A percentile compares a stretch with the other conserved stretches of the same genome.
Conservation (phyloP, 2,113 vertebrate species). For the Hiodon alosoides region DNA sequence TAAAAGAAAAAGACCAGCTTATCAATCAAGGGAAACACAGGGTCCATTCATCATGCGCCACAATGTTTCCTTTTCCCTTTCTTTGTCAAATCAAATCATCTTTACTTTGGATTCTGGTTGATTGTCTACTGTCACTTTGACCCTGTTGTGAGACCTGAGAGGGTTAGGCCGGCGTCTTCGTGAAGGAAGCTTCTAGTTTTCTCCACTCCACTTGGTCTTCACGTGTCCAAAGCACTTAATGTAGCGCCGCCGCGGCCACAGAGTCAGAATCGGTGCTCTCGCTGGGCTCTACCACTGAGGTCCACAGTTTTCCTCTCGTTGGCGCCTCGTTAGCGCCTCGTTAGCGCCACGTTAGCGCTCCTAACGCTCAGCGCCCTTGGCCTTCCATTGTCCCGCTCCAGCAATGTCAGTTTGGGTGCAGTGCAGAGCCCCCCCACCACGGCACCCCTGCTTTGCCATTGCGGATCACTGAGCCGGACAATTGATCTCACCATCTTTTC, state of each 20-base stretch:
- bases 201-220: constrained; percentile 65
- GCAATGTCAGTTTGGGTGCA: constrained; percentile 63
- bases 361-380: constrained; percentile 56
- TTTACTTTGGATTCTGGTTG: constrained; percentile 41
- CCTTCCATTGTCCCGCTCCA: constrained; percentile 64
- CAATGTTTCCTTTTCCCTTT: constrained; percentile 29
- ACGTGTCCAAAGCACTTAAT: constrained; percentile 63
- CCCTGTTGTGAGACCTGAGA: constrained; percentile 13
- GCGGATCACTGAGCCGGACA: constrained; percentile 85
- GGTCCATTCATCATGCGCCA: constrained; percentile 32
- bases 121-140: constrained; percentile 40
- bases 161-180: constrained; percentile 43
- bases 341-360: constrained; percentile 43
- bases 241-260: constrained; percentile 55
- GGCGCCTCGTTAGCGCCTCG: constrained; percentile 45
- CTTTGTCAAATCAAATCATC: constrained; percentile 44
- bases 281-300: constrained; percentile 59
- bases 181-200: constrained; percentile 67
- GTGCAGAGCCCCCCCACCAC: constrained; percentile 61
- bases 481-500: constrained; percentile 83
- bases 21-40: constrained; percentile 44
- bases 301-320: constrained; percentile 68
- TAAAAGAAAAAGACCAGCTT: constrained; percentile 38
- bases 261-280: constrained; percentile 53
- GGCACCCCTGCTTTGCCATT: constrained; percentile 69